These are phyloP conservation scores for Ischnura elegans DNA, from an alignment of 2,888 invertebrate genomes.

Conservation along the genomic window DNA sequence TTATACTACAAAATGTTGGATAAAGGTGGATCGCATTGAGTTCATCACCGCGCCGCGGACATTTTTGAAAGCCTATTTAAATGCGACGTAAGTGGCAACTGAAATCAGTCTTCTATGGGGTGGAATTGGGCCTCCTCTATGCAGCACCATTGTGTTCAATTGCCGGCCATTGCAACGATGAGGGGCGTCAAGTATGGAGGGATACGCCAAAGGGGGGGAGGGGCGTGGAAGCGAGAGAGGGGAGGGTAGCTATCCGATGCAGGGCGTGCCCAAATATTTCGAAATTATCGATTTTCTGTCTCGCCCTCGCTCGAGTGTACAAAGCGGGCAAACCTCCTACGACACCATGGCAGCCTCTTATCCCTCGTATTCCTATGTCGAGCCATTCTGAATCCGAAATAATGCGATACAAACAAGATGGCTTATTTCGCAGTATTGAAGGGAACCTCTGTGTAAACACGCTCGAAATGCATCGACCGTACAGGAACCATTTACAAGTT, in stretches of 20 bases:
- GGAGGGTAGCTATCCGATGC: not conserved
- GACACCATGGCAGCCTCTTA: not conserved
- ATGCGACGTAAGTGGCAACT: too few species aligned
- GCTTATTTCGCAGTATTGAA: not conserved
- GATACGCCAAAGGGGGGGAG: not conserved
- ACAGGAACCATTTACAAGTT: not conserved
- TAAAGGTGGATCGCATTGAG: too few species aligned
- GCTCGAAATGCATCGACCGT: not conserved
- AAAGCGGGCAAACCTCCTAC: not conserved
- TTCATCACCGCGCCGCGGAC: too few species aligned
- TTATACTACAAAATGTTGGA: too few species aligned
- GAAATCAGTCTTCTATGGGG: too few species aligned
- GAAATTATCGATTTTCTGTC: slow-evolving; percentile 24
- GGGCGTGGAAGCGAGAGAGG: not conserved
- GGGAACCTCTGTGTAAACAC: not conserved
- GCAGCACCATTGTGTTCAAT: too few species aligned
- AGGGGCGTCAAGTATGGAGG: not conserved
- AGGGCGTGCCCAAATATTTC: slow-evolving; percentile 28
- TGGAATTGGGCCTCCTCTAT: too few species aligned
- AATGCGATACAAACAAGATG: slow-evolving; percentile 21
- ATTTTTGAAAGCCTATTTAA: too few species aligned
- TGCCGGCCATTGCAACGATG: not conserved
- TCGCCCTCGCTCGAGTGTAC: not conserved
- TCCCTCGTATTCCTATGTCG: slow-evolving; percentile 8
- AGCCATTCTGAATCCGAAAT: slow-evolving; percentile 26